phyloP scores from a whole-genome alignment of 2,797 vertebrate genomes.

The Sebastiscus albofasciatus region DNA sequence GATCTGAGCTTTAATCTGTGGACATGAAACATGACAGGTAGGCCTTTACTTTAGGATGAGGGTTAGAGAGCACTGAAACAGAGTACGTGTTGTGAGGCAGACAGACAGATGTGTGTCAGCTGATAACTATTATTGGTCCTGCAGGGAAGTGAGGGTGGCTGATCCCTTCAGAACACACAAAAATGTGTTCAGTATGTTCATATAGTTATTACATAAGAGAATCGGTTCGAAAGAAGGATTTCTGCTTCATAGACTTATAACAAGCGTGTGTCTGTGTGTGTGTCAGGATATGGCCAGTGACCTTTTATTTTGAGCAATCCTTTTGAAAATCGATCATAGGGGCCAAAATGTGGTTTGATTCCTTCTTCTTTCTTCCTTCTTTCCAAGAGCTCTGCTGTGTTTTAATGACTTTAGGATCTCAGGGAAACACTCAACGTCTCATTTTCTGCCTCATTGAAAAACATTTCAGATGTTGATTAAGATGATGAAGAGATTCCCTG shows the following conservation, averaged over 20 bases:
- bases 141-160: slow-evolving; percentile 33
- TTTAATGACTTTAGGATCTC: not conserved
- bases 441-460: not conserved
- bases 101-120: slow-evolving; percentile 29
- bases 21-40: not conserved
- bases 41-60: not conserved
- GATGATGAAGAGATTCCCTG: not conserved
- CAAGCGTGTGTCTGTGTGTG: not conserved
- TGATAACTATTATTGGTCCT: slow-evolving; percentile 17
- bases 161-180: not conserved
- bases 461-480: not conserved
- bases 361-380: not conserved
- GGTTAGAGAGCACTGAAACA: not conserved
- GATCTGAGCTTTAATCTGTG: not conserved
- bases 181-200: not conserved
- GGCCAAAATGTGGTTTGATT: not conserved
- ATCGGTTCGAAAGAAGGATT: slow-evolving; percentile 18
- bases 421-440: not conserved
- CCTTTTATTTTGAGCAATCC: not conserved
- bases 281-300: not conserved
- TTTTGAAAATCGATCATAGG: not conserved
- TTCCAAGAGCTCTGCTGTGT: not conserved
- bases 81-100: not conserved
- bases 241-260: slow-evolving; percentile 35
- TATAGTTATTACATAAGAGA: slow-evolving; percentile 28